These are phyloP conservation scores for Hyppa rectilinea DNA, from an alignment of 2,888 invertebrate genomes.

Conservation along the genomic window DNA sequence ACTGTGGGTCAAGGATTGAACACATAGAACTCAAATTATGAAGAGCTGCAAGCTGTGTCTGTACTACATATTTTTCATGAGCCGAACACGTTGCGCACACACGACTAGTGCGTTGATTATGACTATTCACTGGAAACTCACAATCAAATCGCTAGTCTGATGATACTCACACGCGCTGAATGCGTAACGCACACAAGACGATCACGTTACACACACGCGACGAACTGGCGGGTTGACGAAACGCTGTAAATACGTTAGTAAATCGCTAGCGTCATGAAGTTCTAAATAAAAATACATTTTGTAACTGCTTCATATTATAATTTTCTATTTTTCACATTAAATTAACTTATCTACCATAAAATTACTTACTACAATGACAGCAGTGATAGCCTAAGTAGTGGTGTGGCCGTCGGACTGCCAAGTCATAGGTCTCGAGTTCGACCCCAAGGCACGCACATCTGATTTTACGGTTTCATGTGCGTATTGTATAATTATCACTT, in stretches of 20 bases:
- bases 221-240: not conserved
- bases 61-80: too few species aligned
- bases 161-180: too few species aligned
- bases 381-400: too few species aligned
- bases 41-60: not conserved
- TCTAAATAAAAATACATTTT: not conserved
- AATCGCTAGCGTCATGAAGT: not conserved
- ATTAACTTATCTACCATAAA: not conserved
- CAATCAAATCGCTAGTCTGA: not conserved
- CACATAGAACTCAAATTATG: not conserved
- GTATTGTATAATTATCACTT: too few species aligned
- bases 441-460: too few species aligned
- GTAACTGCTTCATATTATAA: not conserved
- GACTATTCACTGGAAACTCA: not conserved
- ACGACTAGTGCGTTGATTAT: not conserved
- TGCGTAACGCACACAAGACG: not conserved
- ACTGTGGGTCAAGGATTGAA: not conserved
- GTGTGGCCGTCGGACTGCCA: too few species aligned
- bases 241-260: not conserved
- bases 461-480: too few species aligned
- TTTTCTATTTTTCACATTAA: not conserved
- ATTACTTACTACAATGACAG: too few species aligned
- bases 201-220: not conserved
- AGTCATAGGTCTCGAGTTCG: too few species aligned
- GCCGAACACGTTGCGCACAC: not conserved